Evolutionary conservation across 2,797 vertebrate genomes (phyloP), one percentile per base, ranked within the genome.

Genomic region (Moxostoma hubbsi): DNA sequence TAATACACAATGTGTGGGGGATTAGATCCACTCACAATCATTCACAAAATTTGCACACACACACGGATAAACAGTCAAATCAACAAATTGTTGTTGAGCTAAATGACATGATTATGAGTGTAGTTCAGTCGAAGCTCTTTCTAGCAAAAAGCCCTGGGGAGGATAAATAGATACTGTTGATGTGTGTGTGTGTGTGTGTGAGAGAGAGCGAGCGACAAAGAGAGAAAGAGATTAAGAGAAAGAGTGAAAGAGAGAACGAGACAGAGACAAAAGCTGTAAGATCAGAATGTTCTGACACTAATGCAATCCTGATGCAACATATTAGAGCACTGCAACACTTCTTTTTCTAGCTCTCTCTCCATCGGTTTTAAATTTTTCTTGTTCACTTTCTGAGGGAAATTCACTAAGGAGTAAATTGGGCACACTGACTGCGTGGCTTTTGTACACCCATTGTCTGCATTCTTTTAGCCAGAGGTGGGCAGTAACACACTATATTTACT

Each of bases 251-350:
- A 75, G 47, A 64, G 58, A 63, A 58, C 75, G 24, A 62, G n/a
- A 68, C 18, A 62, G 18, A 71, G 73, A 58, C 7, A 73, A 61
- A 73, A 50, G 71, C 9, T 9, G 69, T 12, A 54, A 24, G 24
- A 68, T 69, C 67, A 76, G 74, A 63, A 16, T 11, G 50, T 43
- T 63, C 66, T 54, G 68, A 80, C 67, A 72, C 55, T 77, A 73
- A 62, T 61, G 70, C 67, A 70, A 75, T 76, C 59, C 69, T 86
- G 83, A 86, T 68, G 81, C 65, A 85, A 86, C 61, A 73, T 49
- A 73, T 73, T 79, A 24, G 57, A 78, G 51, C 50, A 65, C 36
- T 78, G 73, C 69, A 72, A 72, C 64, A 64, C 64, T 36, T 36
- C 36, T 36, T 36, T 36, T 36, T 36, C 36, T 36, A 36, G 36